phyloP scores from a whole-genome alignment of 2,888 invertebrate species.

The Acleris laterana region DNA sequence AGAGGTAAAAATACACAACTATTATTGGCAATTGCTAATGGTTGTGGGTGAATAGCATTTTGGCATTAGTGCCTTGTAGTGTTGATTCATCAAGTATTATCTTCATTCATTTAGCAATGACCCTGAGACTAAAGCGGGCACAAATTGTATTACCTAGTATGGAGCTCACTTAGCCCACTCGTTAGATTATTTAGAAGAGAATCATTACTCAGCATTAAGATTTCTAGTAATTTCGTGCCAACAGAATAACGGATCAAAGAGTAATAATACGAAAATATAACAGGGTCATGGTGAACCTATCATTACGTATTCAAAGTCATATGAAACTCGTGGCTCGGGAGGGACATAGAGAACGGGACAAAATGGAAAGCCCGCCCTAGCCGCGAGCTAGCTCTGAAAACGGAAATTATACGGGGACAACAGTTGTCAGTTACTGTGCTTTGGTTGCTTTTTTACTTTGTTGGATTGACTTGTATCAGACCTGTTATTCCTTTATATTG shows the following conservation, averaged over 20 bases:
- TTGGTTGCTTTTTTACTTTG: background rate
- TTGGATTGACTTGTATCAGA: too few relatives aligned
- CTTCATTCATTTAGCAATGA: constrained; percentile 27
- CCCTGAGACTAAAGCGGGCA: constrained; percentile 15
- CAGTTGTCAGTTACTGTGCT: too few relatives aligned
- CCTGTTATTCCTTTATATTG: too few relatives aligned
- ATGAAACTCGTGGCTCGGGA: constrained; percentile 2
- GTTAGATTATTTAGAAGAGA: constrained; percentile 20
- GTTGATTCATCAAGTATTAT: constrained; percentile 14
- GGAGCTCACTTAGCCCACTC: constrained; percentile 9
- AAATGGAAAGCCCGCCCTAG: constrained; percentile 5
- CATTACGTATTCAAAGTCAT: background rate
- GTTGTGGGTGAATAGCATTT: constrained; percentile 1
- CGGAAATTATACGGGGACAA: background rate
- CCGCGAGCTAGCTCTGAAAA: constrained; percentile 2
- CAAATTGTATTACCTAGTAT: constrained; percentile 4
- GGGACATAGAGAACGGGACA: background rate
- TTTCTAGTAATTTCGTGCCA: constrained; percentile 8
- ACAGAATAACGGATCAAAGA: background rate
- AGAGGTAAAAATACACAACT: too few relatives aligned
- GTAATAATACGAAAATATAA: background rate
- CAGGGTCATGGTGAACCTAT: background rate
- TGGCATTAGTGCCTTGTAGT: constrained; percentile 18
- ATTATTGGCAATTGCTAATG: too few relatives aligned
- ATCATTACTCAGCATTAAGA: constrained; percentile 14